These are phyloP conservation scores for Macroglossus sobrinus DNA, from an alignment of 2,113 vertebrate genomes.

Conservation along the genomic window DNA sequence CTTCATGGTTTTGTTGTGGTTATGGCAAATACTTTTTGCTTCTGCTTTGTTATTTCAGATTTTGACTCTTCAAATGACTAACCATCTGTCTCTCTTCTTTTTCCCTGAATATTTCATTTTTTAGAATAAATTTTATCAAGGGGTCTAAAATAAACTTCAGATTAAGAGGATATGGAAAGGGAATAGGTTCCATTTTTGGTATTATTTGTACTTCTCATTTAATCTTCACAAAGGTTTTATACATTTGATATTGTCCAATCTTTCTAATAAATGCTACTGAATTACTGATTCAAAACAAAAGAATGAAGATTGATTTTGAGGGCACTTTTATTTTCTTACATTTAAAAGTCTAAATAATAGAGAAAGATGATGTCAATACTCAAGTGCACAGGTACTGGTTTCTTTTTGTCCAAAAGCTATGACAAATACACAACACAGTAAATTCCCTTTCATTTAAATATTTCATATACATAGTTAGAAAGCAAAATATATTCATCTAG, in stretches of 20 bases:
- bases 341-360: constrained; percentile 63
- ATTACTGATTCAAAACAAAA: neutral
- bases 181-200: neutral
- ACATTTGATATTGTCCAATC: neutral
- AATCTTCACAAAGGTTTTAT: neutral
- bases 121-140: neutral
- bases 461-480: constrained; percentile 61
- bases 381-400: neutral
- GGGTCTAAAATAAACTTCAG: neutral
- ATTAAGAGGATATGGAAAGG: neutral
- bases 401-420: constrained; percentile 60
- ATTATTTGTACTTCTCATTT: neutral
- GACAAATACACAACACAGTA: constrained; percentile 64
- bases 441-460: constrained; percentile 68
- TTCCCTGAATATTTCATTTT: neutral
- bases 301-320: neutral
- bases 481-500: constrained; percentile 46
- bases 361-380: constrained; percentile 50
- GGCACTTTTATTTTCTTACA: neutral
- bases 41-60: neutral
- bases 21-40: neutral
- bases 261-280: neutral
- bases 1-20: neutral
- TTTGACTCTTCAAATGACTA: neutral
- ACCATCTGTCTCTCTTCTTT: neutral